Evolutionary conservation across 2,888 invertebrate species (phyloP).

Genomic region (Pollenia amentaria): DNA sequence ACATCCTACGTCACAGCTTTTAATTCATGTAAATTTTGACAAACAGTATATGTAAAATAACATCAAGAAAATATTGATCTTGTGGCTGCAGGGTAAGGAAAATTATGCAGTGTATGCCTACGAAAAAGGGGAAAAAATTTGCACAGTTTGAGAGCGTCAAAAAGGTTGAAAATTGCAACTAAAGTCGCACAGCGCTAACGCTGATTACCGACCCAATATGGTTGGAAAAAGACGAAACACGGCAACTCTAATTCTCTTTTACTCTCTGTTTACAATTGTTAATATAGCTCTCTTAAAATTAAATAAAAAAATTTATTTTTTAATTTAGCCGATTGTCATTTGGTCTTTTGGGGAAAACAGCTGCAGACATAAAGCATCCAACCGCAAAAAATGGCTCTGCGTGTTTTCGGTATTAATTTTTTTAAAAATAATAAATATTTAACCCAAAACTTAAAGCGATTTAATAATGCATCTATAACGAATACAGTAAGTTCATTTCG

Average conservation of each 20-base stretch:
- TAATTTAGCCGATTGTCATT: slow-evolving; percentile 37
- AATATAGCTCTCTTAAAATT: neutral
- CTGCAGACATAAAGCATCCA: slow-evolving; percentile 22
- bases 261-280: slow-evolving; percentile 33
- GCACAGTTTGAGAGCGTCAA: no score
- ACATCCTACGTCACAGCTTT: no score
- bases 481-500: slow-evolving; percentile 73
- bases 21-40: no score
- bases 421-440: slow-evolving; percentile 80
- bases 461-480: slow-evolving; percentile 50
- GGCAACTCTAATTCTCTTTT: neutral
- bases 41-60: no score
- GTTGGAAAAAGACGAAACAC: no score
- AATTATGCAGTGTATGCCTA: no score
- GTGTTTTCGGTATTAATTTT: slow-evolving; percentile 80
- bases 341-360: slow-evolving; percentile 37
- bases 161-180: no score
- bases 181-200: no score
- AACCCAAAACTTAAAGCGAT: slow-evolving; percentile 76
- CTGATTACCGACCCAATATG: no score
- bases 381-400: slow-evolving; percentile 77
- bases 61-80: no score
- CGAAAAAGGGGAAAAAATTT: no score
- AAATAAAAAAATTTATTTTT: neutral
- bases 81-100: no score